phyloP scores from a whole-genome alignment of 2,113 vertebrate genomes.

The Sinocyclocheilus grahami region DNA sequence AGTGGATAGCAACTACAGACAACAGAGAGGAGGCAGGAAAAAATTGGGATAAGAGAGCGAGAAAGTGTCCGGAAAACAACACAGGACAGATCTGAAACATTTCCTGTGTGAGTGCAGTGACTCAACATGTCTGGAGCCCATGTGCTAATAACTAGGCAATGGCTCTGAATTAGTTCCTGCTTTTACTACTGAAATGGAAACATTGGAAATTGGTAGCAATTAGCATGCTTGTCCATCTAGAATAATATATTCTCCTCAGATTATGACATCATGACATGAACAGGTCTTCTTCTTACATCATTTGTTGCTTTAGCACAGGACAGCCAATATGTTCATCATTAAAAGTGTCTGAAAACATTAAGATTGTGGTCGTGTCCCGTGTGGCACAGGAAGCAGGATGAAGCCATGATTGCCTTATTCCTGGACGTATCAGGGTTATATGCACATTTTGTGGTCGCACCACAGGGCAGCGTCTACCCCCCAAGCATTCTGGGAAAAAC shows the following conservation, averaged over 20 bases:
- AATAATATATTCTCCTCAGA: neutral
- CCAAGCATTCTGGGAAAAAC: slow-evolving; percentile 64
- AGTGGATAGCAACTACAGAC: neutral
- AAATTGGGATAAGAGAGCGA: neutral
- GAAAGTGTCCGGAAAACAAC: neutral
- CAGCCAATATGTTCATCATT: neutral
- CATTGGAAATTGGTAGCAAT: neutral
- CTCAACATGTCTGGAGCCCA: neutral
- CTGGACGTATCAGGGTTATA: slow-evolving; percentile 36
- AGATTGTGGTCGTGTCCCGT: neutral
- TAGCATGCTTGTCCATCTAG: neutral
- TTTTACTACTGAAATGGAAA: neutral
- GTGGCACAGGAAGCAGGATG: neutral
- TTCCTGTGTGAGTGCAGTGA: neutral
- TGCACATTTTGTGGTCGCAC: slow-evolving; percentile 62
- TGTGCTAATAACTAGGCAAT: neutral
- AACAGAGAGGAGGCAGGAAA: neutral
- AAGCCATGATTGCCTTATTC: slow-evolving; percentile 4
- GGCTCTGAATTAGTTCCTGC: neutral
- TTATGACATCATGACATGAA: neutral
- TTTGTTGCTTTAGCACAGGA: neutral
- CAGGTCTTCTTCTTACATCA: neutral
- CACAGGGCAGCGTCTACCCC: slow-evolving; percentile 65
- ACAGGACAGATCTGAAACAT: neutral
- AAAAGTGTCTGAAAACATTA: slow-evolving; percentile 14